Conservation (phyloP, 2,113 vertebrate genomes). For the Archilochus colubris region DNA sequence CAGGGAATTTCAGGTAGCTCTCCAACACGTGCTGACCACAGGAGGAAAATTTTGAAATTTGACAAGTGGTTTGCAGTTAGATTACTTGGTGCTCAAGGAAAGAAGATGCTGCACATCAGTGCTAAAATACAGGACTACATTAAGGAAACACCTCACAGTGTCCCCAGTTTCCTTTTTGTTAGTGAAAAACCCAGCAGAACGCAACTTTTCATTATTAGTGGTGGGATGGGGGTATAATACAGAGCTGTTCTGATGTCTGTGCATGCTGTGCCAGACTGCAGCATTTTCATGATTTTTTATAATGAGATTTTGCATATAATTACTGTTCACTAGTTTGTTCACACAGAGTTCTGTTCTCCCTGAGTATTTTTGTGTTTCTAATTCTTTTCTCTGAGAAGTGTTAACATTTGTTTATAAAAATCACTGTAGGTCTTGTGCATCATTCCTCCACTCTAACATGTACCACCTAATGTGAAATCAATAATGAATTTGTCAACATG, state of each 20-base stretch:
- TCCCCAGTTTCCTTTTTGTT: neutral
- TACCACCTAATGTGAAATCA: constrained; percentile 14
- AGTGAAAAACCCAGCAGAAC: neutral
- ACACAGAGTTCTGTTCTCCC: neutral
- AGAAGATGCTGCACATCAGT: neutral
- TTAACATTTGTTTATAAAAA: constrained; percentile 8
- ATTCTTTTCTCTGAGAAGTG: neutral
- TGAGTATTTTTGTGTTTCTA: constrained; percentile 13
- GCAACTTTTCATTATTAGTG: neutral
- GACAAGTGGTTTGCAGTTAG: neutral
- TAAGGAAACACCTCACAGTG: neutral
- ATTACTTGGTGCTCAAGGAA: neutral
- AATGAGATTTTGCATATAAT: neutral
- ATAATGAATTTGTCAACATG: neutral
- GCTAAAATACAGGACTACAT: neutral
- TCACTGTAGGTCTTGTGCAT: neutral
- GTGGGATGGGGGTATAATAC: neutral
- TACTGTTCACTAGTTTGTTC: constrained; percentile 7
- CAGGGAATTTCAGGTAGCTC: neutral
- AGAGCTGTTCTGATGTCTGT: neutral
- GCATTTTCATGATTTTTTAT: neutral
- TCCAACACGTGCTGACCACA: neutral
- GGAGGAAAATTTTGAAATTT: neutral
- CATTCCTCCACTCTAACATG: neutral
- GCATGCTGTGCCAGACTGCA: neutral